Conservation (phyloP, 2,888 invertebrate species). For the Rotaria sp. region DNA sequence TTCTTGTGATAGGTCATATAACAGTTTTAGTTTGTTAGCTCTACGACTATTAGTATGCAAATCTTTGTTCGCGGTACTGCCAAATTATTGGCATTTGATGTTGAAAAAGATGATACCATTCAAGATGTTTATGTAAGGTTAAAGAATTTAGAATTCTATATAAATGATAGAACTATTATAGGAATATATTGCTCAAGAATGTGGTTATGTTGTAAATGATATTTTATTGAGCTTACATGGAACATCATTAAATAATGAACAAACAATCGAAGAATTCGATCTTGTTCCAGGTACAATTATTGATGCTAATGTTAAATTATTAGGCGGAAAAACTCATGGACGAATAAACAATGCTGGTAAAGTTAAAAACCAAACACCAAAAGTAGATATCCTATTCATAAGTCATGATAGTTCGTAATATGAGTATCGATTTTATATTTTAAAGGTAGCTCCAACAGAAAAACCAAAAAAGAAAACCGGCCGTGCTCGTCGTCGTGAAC, state of each 20-base stretch:
- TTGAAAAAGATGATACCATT: background rate
- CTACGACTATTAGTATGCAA: background rate
- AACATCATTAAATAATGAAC: background rate
- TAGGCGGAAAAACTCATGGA: constrained; percentile 65
- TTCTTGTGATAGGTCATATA: background rate
- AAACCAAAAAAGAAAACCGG: constrained; percentile 94
- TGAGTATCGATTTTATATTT: background rate
- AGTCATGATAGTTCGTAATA: background rate
- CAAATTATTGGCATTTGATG: background rate
- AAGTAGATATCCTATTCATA: constrained; percentile 59
- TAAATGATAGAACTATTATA: background rate
- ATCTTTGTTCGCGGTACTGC: background rate
- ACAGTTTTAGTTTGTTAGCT: background rate
- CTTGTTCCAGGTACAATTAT: background rate
- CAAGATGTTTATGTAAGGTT: background rate
- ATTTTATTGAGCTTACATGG: background rate
- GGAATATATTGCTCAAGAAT: background rate
- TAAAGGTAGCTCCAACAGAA: constrained; percentile 87
- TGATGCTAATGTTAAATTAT: background rate
- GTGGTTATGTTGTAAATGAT: background rate
- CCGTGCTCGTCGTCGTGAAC: constrained; percentile 92
- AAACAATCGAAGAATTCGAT: background rate
- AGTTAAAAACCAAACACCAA: constrained; percentile 97
- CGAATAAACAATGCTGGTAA: constrained; percentile 99
- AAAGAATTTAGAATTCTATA: background rate